phyloP scores from a whole-genome alignment of 2,113 vertebrate genomes.

The Picathartes gymnocephalus region DNA sequence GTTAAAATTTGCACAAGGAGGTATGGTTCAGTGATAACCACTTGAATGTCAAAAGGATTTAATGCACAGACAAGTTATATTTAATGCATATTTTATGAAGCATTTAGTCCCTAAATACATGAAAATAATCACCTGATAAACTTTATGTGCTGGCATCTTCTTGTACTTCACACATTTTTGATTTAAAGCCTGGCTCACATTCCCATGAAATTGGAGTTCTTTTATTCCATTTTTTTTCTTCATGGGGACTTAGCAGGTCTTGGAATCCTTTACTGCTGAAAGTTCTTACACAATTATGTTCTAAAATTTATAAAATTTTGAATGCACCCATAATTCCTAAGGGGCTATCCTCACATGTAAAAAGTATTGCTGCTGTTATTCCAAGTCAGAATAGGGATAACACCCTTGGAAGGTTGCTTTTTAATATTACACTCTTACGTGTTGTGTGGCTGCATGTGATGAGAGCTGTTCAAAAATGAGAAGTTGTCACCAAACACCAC shows the following conservation, averaged over 20 bases:
- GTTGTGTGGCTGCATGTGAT: neutral
- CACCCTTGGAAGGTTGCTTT: neutral
- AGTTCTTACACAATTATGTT: neutral
- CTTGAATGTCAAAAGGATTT: neutral
- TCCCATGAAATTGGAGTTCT: neutral
- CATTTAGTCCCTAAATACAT: neutral
- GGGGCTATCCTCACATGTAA: neutral
- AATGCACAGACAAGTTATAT: neutral
- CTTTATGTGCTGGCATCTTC: neutral
- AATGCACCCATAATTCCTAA: neutral
- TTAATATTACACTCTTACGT: neutral
- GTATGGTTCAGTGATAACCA: neutral
- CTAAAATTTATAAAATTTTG: neutral
- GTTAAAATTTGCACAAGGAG: neutral
- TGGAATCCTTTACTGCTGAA: neutral
- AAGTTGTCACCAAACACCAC: neutral
- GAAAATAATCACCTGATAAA: neutral
- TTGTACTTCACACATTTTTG: neutral
- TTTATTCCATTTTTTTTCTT: neutral
- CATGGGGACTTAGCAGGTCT: neutral
- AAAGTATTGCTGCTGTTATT: neutral
- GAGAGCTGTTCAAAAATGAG: neutral
- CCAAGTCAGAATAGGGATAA: neutral
- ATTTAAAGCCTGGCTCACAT: neutral
- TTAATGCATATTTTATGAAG: neutral